Evolutionary conservation across 2,888 invertebrate genomes (phyloP).

Genomic region (Synanthedon myopaeformis): DNA sequence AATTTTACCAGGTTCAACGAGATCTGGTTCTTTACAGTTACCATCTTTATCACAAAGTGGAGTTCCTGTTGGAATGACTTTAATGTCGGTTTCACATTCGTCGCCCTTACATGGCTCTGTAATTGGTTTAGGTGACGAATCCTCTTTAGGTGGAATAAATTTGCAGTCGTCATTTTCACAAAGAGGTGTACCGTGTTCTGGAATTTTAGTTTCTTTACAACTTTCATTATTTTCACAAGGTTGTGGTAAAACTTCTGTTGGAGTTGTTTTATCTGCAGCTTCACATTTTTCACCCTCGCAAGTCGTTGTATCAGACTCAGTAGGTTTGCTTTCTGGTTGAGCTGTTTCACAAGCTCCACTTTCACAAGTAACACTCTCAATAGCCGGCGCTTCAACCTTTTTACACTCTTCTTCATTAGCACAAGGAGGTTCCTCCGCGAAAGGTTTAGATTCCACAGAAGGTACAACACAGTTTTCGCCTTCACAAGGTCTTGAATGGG

Average conservation of each 20-base stretch:
- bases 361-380: constrained; percentile 1
- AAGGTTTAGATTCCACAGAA: constrained; percentile 8
- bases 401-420: constrained; percentile 14
- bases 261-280: neutral
- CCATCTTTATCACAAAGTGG: constrained; percentile 16
- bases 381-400: neutral
- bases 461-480: constrained; percentile 19
- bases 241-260: neutral
- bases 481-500: constrained; percentile 19
- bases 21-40: constrained; percentile 16
- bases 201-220: neutral
- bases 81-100: neutral
- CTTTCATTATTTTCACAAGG: neutral
- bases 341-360: constrained; percentile 14
- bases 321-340: neutral
- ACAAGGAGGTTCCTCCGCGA: constrained; percentile 12
- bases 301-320: neutral
- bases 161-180: neutral
- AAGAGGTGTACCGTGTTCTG: neutral
- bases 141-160: neutral
- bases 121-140: neutral
- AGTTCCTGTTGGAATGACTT: neutral
- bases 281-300: constrained; percentile 1
- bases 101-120: constrained; percentile 2
- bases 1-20: constrained; percentile 5